Percentiles rank a stretch among this genome's conserved stretches.
Conservation (phyloP, 2,113 vertebrate species). For the Bubo scandiacus region DNA sequence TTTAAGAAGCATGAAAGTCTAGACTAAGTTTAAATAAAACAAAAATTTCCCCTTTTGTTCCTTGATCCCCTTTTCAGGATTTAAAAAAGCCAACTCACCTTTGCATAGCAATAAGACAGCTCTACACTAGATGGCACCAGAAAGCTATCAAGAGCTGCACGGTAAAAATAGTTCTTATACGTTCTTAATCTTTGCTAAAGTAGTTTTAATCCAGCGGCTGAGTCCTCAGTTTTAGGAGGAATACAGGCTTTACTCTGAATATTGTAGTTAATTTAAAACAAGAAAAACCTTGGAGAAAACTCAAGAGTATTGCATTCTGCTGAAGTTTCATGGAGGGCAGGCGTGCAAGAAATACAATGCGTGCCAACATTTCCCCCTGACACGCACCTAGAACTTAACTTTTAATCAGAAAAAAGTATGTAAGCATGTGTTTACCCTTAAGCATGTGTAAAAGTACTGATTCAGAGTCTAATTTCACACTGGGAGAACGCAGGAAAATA, state of each 20-base stretch:
- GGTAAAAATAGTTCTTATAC: not conserved
- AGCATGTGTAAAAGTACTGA: not conserved
- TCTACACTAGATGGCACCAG: conserved; percentile 75
- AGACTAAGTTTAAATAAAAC: not conserved
- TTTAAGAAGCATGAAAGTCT: not conserved
- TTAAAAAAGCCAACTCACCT: not conserved
- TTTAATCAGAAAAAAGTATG: not conserved
- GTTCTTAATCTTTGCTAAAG: not conserved
- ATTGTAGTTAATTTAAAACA: not conserved
- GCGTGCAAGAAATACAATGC: accelerated
- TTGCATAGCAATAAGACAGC: not conserved
- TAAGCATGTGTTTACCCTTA: not conserved
- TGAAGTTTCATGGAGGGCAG: not conserved
- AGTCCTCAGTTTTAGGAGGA: not conserved
- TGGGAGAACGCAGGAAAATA: not conserved
- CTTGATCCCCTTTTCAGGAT: not conserved
- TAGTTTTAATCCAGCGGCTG: not conserved
- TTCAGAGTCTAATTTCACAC: not conserved
- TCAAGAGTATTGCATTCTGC: not conserved
- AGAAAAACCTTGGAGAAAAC: not conserved
- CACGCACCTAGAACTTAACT: not conserved
- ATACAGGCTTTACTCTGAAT: not conserved
- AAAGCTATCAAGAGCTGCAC: not conserved
- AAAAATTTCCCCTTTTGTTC: not conserved
- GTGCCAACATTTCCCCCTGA: not conserved